A percentile compares a stretch with the other conserved stretches of the same genome.
Evolutionary conservation across 2,888 invertebrate species (phyloP).

Genomic region (Acheta domesticus): DNA sequence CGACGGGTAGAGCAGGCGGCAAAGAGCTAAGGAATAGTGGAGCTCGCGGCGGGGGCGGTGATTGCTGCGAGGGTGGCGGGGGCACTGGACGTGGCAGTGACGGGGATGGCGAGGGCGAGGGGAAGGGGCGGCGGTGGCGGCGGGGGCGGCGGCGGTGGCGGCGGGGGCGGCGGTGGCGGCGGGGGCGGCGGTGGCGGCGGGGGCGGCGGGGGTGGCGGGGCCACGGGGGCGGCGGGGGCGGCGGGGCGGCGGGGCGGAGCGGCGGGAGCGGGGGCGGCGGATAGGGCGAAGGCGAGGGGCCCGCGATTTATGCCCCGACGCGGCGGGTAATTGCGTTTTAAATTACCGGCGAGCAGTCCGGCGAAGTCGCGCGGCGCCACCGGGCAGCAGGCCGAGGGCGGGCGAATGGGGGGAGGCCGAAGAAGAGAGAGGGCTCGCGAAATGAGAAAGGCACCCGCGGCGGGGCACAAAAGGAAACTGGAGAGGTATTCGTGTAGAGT

Average conservation of each 20-base stretch:
- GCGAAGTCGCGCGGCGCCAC: not conserved
- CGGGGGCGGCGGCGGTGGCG: not conserved
- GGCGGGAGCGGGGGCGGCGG: not conserved
- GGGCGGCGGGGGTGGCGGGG: not conserved
- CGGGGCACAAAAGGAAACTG: too few species aligned
- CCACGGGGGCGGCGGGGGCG: not conserved
- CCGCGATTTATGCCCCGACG: not conserved
- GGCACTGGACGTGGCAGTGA: not conserved
- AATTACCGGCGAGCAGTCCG: not conserved
- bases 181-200: not conserved
- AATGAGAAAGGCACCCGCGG: too few species aligned
- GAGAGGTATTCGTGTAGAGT: too few species aligned
- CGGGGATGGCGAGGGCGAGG: too few species aligned
- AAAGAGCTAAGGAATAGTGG: not conserved
- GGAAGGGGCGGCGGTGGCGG: not conserved
- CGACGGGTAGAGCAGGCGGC: not conserved
- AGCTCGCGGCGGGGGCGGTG: not conserved
- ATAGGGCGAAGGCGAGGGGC: not conserved
- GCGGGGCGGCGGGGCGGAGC: not conserved
- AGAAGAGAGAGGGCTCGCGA: too few species aligned
- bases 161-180: too few species aligned
- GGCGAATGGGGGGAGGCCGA: too few species aligned
- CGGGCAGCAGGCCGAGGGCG: not conserved
- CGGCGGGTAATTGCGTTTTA: slow-evolving; percentile 18
- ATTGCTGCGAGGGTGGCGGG: not conserved